Evolutionary conservation across 2,113 vertebrate genomes (phyloP).

Genomic region (Seriola aureovittata): DNA sequence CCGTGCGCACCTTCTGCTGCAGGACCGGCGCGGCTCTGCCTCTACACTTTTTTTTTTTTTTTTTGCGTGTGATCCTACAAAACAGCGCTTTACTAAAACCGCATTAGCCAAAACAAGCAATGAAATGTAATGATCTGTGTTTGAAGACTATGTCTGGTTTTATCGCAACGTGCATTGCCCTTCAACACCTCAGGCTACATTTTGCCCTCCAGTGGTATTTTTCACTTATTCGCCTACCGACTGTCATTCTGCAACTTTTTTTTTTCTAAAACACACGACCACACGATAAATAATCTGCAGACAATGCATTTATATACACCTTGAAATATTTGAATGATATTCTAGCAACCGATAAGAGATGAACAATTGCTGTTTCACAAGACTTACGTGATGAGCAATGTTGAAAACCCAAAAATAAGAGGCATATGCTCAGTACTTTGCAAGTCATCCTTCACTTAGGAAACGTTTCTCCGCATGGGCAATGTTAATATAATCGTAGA

Average conservation of each 20-base stretch:
- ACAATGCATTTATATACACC: slow-evolving; percentile 22
- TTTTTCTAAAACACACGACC: background rate
- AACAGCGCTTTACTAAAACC: slow-evolving; percentile 6
- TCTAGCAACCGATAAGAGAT: slow-evolving; percentile 43
- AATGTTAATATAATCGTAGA: slow-evolving; percentile 72
- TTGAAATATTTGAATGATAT: slow-evolving; percentile 29
- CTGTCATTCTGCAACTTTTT: slow-evolving; percentile 59
- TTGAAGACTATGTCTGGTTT: slow-evolving; percentile 8
- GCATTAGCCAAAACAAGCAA: background rate
- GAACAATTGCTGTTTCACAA: slow-evolving; percentile 67
- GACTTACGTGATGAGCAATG: slow-evolving; percentile 87
- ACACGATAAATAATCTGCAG: slow-evolving; percentile 23
- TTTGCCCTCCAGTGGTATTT: slow-evolving; percentile 52
- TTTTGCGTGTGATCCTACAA: background rate
- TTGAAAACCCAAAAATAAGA: slow-evolving; percentile 83
- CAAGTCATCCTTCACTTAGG: slow-evolving; percentile 83
- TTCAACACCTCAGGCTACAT: slow-evolving; percentile 63
- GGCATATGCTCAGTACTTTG: slow-evolving; percentile 82
- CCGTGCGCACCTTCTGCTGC: slow-evolving; percentile 68
- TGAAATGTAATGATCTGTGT: background rate
- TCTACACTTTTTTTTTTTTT: slow-evolving; percentile 40
- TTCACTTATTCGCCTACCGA: slow-evolving; percentile 29
- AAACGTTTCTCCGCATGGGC: slow-evolving; percentile 66
- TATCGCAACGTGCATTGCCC: slow-evolving; percentile 56
- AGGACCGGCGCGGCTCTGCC: slow-evolving; percentile 52